Conservation (phyloP, 2,888 invertebrate genomes). For the Pseudococcus jackbeardsleyi region DNA sequence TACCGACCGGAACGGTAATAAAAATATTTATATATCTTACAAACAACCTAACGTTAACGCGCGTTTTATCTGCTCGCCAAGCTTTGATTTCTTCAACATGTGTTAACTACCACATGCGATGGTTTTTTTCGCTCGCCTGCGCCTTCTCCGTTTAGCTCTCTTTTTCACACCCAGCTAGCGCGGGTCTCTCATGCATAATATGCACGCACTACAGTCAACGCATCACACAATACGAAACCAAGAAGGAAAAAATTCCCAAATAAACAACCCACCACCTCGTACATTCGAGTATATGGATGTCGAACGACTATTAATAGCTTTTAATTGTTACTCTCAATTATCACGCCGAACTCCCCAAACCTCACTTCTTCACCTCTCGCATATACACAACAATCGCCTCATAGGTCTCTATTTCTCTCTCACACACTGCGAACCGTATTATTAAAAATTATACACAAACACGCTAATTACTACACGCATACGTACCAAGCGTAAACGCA, state of each 20-base stretch:
- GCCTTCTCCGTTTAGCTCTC: neutral
- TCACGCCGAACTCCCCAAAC: neutral
- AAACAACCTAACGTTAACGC: slow-evolving; percentile 19
- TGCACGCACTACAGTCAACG: neutral
- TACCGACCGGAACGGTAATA: slow-evolving; percentile 27
- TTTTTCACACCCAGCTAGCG: slow-evolving; percentile 31
- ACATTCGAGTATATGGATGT: slow-evolving; percentile 18
- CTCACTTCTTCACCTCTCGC: neutral
- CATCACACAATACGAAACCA: neutral
- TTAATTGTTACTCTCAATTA: slow-evolving; percentile 52
- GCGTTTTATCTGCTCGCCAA: slow-evolving; percentile 30
- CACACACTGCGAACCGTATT: neutral
- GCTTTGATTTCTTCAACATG: slow-evolving; percentile 54
- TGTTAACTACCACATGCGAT: slow-evolving; percentile 47
- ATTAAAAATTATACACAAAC: slow-evolving; percentile 47
- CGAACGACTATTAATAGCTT: slow-evolving; percentile 54
- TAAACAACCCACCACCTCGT: slow-evolving; percentile 12
- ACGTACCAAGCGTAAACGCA: neutral
- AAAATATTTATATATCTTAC: slow-evolving; percentile 46
- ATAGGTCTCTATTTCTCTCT: neutral
- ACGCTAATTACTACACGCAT: slow-evolving; percentile 20
- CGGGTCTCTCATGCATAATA: slow-evolving; percentile 13
- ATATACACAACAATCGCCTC: neutral
- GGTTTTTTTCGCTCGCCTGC: slow-evolving; percentile 37
- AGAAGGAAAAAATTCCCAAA: slow-evolving; percentile 26